Percentiles rank a stretch among this genome's conserved stretches.
These are phyloP conservation scores for Dendronephthya gigantea DNA, from an alignment of 64 coral and sea anemone species.

Conservation along the genomic window DNA sequence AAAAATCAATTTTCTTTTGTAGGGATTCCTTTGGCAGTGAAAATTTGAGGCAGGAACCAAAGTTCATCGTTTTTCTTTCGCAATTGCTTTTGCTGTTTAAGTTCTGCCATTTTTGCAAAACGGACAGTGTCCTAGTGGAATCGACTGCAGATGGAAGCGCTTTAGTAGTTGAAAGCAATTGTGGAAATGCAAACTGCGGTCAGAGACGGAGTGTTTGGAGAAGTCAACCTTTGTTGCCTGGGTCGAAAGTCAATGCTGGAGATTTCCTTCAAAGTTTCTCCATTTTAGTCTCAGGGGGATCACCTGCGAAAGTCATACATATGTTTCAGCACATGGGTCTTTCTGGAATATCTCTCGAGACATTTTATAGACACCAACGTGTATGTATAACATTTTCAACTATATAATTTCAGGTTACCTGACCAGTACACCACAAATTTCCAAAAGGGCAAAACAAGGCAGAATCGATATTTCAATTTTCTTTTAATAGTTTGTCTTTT, in stretches of 20 bases:
- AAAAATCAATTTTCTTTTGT: no score
- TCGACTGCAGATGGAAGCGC: background rate
- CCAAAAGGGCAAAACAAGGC: no score
- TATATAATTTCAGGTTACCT: no score
- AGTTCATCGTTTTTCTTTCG: background rate
- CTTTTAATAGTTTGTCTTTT: no score
- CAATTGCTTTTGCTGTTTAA: background rate
- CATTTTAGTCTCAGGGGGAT: background rate
- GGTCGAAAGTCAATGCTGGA: background rate
- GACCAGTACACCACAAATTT: no score
- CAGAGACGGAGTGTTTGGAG: background rate
- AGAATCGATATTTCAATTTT: background rate
- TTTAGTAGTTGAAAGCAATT: background rate
- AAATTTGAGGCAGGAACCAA: no score
- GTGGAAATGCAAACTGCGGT: background rate
- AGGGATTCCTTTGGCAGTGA: no score
- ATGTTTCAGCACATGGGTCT: conserved; percentile 1
- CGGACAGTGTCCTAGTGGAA: background rate
- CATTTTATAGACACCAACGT: no score
- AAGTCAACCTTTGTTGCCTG: background rate
- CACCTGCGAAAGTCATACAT: background rate
- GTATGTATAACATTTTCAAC: no score
- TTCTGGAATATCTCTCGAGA: no score
- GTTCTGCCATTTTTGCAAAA: background rate
- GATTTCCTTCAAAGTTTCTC: background rate